Conservation (phyloP, 2,888 invertebrate genomes). For the Harmothoe impar region DNA sequence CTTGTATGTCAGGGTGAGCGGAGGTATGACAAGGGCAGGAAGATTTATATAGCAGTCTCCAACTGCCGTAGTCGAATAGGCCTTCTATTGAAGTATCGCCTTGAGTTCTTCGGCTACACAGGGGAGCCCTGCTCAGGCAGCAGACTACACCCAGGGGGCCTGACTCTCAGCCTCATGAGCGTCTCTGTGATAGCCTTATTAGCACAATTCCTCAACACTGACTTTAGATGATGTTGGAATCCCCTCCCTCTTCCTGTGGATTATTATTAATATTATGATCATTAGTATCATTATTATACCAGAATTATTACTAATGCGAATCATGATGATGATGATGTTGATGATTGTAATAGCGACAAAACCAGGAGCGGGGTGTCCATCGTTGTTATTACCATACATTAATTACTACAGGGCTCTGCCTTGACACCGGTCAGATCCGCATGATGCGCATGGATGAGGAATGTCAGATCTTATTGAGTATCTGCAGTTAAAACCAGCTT, state of each 20-base stretch:
- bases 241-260: conserved; percentile 46
- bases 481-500: not conserved
- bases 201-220: conserved; percentile 30
- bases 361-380: not conserved
- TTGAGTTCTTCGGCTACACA: conserved; percentile 68
- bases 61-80: conserved; percentile 69
- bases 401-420: not conserved
- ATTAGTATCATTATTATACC: conserved; percentile 40
- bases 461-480: not conserved
- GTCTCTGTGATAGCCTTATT: conserved; percentile 50
- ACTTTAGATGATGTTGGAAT: conserved; percentile 52
- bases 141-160: conserved; percentile 18
- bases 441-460: not conserved
- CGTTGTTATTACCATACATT: not conserved
- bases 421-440: not conserved
- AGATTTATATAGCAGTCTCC: conserved; percentile 69
- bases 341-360: conserved; percentile 16
- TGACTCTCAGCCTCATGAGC: conserved; percentile 17
- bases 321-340: conserved; percentile 6
- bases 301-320: not conserved
- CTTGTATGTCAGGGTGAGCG: conserved; percentile 67
- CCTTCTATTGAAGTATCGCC: conserved; percentile 68
- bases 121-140: conserved; percentile 65
- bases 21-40: conserved; percentile 64
- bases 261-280: conserved; percentile 38